Base-by-base conservation (phyloP, 2,888 invertebrate genomes). In the Lasioglossum leucozonium region DNA sequence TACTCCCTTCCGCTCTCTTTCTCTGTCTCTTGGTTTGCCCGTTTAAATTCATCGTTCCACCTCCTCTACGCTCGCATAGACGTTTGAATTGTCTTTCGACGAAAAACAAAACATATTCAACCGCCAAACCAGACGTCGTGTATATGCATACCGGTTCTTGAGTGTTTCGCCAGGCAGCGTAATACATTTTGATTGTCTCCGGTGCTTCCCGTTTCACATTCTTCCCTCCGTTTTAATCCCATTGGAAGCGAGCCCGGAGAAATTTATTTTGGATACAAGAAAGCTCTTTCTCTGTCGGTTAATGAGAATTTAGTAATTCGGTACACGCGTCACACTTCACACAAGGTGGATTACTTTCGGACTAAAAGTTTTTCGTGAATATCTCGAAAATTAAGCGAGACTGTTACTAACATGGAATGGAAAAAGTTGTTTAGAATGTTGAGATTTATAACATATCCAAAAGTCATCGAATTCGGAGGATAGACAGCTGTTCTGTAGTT, bases 41-140 rank as follows among this genome's bases (percentile, higher is more conserved):
- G 87, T 84, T 88, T 82, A 84, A 88, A 85, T 85, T 81, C 86
- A 79, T 62, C 83, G 80, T 67, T 55, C 72, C 84, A 69, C 77
- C 80, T 72, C 77, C 71, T 81, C 69, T 72, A 58, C 82, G 37
- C 72, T 72, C 82, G 72, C 82, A 30, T 77, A 86, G 75, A 81
- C 82, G 75, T 79, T 82, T 69, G 83, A 88, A 88, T 87, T 77
- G 84, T 86, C 85, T 85, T 86, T 51, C 83, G 86, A 82, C 81
- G 82, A 80, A 85, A 89, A 89, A 89, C 89, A 89, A 89, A 89
- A 84, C 84, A 89, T 79, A 86, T 89, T 89, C 86, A 88, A 79
- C 72, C 84, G 71, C 75, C 82, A 74, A 84, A 82, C 79, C 79
- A 85, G 77, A 47, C 84, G 80, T 79, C 85, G 72, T 77, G 82